Conservation (phyloP, 2,888 invertebrate species). For the Cephus sareptanus region DNA sequence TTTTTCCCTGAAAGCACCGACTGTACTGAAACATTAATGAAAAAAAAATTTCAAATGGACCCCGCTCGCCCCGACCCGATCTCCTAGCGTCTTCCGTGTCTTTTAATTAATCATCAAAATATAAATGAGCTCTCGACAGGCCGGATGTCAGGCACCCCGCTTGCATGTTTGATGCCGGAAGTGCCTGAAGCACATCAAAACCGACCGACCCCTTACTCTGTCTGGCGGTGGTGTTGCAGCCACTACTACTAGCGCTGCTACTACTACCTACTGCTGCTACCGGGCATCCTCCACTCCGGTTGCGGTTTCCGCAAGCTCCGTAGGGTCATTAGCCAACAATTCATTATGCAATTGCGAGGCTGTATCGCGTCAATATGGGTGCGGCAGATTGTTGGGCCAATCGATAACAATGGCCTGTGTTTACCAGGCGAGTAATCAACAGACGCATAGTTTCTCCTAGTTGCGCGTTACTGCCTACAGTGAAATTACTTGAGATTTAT, state of each 20-base stretch:
- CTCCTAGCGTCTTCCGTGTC: neutral
- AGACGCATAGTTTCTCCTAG: slow-evolving; percentile 38
- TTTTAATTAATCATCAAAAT: neutral
- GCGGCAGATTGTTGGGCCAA: slow-evolving; percentile 58
- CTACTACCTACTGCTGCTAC: neutral
- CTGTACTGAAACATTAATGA: slow-evolving; percentile 39
- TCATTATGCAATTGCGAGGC: slow-evolving; percentile 60
- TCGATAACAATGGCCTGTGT: slow-evolving; percentile 59
- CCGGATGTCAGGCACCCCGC: slow-evolving; percentile 23
- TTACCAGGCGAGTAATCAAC: slow-evolving; percentile 58
- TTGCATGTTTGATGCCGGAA: slow-evolving; percentile 60
- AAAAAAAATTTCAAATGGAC: neutral
- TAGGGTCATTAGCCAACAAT: slow-evolving; percentile 62
- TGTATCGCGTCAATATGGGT: slow-evolving; percentile 59
- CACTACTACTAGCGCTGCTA: slow-evolving; percentile 4
- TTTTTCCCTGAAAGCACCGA: slow-evolving; percentile 37
- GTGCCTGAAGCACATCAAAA: slow-evolving; percentile 39
- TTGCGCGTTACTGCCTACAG: neutral
- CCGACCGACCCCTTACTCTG: neutral
- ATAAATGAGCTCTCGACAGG: neutral
- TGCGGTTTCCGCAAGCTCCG: slow-evolving; percentile 61
- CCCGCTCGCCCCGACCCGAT: neutral
- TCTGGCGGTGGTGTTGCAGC: slow-evolving; percentile 27
- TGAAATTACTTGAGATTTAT: neutral
- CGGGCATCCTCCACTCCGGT: slow-evolving; percentile 44